Evolutionary conservation across 2,113 vertebrate genomes (phyloP), one percentile per base, ranked within the genome.

Genomic region (Marcusenius ussheri): DNA sequence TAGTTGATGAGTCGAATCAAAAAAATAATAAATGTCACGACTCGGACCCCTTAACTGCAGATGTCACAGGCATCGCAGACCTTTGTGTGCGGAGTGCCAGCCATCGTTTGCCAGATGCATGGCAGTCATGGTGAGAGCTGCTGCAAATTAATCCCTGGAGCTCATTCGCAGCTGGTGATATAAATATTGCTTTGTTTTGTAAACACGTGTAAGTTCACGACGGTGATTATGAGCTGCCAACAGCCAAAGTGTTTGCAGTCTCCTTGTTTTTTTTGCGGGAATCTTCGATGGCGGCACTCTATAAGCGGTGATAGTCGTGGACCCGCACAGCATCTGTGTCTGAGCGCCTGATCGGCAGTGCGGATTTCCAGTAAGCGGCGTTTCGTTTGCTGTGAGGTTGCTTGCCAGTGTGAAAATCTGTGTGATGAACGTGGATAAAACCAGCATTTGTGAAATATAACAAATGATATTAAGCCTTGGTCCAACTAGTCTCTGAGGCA

Each of bases 141-240:
- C 83, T 84, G 21, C 83, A 84, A 47, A 84, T 84, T 84, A 84
- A 84, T 84, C 83, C 83, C 83, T 24, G 19, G 42, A 47, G 83
- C 19, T 83, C 77, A 83, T 42, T 83, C 39, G 0, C 77, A 83
- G 77, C 83, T 46, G 83, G 21, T 84, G 39, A 9, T 84, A 84
- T 47, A 84, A 84, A 84, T 84, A 84, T 21, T 46, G n/a, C 45
- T 84, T 46, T 45, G 83, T 84, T 84, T 84, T 84, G 83, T 27
- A 84, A 84, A 84, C 83, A 84, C 42, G 10, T 84, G 83, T 84
- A 84, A 42, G 45, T n/a, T n/a, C 45, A 5, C 11, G 45, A 45
- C 13, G 24, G 83, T 84, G 19, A 84, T 84, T 47, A 84, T 13
- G 42, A 84, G 39, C 83, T 47, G 83, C 83, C 21, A 10, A 47